phyloP scores from a whole-genome alignment of 35 echinoderm and acorn worm genomes.

The Holothuria glaberrima region DNA sequence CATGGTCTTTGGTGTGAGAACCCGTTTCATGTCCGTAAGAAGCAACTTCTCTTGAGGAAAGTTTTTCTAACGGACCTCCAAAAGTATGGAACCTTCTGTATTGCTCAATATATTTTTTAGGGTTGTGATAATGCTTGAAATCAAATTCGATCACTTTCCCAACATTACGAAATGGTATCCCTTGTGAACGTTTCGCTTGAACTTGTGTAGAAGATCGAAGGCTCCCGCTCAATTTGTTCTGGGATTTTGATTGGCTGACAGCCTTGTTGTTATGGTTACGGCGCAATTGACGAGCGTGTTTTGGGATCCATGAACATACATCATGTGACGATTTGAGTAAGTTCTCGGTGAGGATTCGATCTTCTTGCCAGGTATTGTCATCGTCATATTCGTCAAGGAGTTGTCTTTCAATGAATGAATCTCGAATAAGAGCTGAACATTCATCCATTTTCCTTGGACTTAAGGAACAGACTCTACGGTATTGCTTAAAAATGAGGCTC shows the following conservation, averaged over 20 bases:
- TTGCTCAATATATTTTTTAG: conserved; percentile 86
- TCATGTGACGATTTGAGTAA: background rate
- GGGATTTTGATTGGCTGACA: background rate
- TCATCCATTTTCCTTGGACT: background rate
- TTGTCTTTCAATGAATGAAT: conserved; percentile 30
- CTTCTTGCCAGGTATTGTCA: background rate
- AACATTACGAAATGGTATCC: background rate
- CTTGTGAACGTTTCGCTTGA: conserved; percentile 14
- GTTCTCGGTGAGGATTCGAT: background rate
- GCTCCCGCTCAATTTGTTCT: background rate
- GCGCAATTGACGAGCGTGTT: no score
- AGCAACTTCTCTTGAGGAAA: conserved; percentile 43
- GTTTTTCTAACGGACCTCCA: conserved; percentile 85
- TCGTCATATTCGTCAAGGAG: background rate
- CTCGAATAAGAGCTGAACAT: conserved; percentile 30
- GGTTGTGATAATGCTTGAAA: conserved; percentile 83
- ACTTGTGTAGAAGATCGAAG: background rate
- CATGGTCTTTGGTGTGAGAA: background rate
- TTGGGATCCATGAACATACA: conserved; percentile 30
- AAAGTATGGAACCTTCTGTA: conserved; percentile 88
- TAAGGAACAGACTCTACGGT: no score
- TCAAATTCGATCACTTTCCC: conserved; percentile 59
- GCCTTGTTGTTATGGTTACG: conserved; percentile 20
- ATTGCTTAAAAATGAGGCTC: no score
- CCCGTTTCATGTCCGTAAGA: conserved; percentile 43